These are phyloP conservation scores for Drosophila triauraria DNA, from an alignment of 1,140 invertebrate genomes.

Conservation along the genomic window DNA sequence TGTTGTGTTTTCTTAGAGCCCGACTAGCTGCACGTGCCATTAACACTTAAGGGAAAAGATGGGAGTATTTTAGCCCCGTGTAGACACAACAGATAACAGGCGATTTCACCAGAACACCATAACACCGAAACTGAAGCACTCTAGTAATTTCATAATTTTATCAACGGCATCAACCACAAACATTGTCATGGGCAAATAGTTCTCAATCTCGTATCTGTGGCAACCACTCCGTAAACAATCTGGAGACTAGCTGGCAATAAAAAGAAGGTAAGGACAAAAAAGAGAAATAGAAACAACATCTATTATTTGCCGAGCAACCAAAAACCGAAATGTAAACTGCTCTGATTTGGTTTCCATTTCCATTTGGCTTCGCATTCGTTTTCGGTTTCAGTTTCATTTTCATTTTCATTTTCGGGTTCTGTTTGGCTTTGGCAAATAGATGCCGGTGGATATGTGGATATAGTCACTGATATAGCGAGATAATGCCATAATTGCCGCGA, in stretches of 20 bases:
- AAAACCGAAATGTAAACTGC: constrained; percentile 73
- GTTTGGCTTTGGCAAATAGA: constrained; percentile 49
- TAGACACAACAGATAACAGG: constrained; percentile 59
- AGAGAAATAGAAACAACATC: constrained; percentile 45
- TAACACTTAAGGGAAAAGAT: constrained; percentile 74
- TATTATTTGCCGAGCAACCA: constrained; percentile 71
- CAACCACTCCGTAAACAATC: constrained; percentile 67
- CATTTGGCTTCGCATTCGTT: constrained; percentile 34
- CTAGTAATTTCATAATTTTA: constrained; percentile 78
- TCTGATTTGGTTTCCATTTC: constrained; percentile 63
- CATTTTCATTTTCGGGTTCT: constrained; percentile 37
- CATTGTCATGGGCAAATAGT: constrained; percentile 71
- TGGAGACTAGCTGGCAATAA: constrained; percentile 60
- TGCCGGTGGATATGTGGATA: constrained; percentile 33
- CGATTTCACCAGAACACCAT: constrained; percentile 74
- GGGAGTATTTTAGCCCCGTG: constrained; percentile 14
- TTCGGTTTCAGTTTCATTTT: constrained; percentile 15
- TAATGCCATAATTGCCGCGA: constrained; percentile 57
- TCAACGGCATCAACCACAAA: constrained; percentile 71
- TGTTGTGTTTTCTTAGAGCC: constrained; percentile 30
- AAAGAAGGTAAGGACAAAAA: constrained; percentile 30
- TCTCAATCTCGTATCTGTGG: constrained; percentile 61
- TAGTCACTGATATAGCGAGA: constrained; percentile 44
- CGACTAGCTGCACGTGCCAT: constrained; percentile 76
- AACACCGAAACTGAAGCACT: constrained; percentile 47